Evolutionary conservation across 1,140 invertebrate species (phyloP).

Genomic region (Oedothorax gibbosus): DNA sequence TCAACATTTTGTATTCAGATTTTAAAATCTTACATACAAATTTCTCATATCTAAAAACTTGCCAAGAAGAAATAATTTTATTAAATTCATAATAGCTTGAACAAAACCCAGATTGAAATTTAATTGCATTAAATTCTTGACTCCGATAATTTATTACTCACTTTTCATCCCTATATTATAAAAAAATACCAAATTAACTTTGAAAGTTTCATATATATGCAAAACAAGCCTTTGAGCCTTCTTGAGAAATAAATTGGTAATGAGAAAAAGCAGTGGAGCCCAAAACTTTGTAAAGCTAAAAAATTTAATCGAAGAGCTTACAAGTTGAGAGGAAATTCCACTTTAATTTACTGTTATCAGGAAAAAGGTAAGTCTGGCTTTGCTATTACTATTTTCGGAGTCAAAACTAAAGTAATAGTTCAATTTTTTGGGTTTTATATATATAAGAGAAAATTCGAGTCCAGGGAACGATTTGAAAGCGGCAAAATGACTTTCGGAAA

Average conservation of each 20-base stretch:
- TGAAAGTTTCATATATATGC: constrained; percentile 21
- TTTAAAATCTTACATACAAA: no score
- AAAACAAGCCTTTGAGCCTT: constrained; percentile 7
- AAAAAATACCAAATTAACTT: background rate
- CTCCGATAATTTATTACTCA: no score
- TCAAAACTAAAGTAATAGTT: constrained; percentile 21
- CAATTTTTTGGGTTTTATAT: constrained; percentile 5
- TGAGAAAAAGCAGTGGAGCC: constrained; percentile 5
- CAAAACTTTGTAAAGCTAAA: background rate
- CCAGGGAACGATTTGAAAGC: constrained; percentile 27
- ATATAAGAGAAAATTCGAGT: background rate
- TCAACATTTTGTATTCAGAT: no score
- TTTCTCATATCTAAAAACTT: no score
- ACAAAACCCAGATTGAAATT: no score
- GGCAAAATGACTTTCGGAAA: constrained; percentile 26
- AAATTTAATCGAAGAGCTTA: constrained; percentile 35
- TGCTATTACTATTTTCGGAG: background rate
- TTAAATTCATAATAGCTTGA: no score
- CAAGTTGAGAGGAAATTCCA: constrained; percentile 23
- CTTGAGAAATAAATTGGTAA: constrained; percentile 3
- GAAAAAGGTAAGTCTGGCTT: background rate
- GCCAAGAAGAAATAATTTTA: no score
- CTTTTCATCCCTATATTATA: no score
- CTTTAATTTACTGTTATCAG: constrained; percentile 33
- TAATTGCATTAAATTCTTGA: no score